These are phyloP conservation scores for Clamator glandarius DNA, from an alignment of 2,797 vertebrate species.

Conservation along the genomic window DNA sequence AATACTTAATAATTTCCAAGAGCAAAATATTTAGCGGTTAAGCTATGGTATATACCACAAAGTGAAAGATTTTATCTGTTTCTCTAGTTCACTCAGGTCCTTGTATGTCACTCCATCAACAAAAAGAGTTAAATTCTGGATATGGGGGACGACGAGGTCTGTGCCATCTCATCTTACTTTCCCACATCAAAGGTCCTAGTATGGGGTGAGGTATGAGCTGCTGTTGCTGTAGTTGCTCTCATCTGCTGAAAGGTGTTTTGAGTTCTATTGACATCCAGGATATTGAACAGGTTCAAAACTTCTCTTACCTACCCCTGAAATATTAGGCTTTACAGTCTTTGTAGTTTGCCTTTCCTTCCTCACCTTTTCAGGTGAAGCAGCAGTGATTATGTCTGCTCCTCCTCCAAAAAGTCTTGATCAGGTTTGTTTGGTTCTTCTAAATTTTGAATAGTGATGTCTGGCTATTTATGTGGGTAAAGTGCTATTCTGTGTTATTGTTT, in stretches of 20 bases:
- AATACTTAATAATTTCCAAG: background rate
- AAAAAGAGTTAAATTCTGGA: background rate
- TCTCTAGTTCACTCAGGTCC: background rate
- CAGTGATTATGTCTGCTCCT: background rate
- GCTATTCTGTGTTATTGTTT: background rate
- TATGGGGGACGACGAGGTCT: background rate
- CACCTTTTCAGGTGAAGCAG: background rate
- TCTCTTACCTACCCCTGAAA: background rate
- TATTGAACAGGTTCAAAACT: background rate
- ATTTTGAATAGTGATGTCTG: background rate
- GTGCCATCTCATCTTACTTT: background rate
- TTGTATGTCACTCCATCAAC: background rate
- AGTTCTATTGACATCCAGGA: background rate
- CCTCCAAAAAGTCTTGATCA: background rate
- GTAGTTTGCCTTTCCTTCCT: background rate
- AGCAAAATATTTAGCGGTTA: background rate
- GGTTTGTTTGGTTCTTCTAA: background rate
- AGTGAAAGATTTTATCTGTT: background rate
- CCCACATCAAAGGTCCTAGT: background rate
- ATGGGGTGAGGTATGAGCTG: background rate
- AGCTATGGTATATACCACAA: background rate
- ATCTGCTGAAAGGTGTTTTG: background rate
- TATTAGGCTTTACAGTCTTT: background rate
- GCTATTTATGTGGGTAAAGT: background rate
- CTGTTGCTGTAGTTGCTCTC: background rate